Base-by-base conservation (phyloP, 2,888 invertebrate genomes). In the Drosophila borealis region DNA sequence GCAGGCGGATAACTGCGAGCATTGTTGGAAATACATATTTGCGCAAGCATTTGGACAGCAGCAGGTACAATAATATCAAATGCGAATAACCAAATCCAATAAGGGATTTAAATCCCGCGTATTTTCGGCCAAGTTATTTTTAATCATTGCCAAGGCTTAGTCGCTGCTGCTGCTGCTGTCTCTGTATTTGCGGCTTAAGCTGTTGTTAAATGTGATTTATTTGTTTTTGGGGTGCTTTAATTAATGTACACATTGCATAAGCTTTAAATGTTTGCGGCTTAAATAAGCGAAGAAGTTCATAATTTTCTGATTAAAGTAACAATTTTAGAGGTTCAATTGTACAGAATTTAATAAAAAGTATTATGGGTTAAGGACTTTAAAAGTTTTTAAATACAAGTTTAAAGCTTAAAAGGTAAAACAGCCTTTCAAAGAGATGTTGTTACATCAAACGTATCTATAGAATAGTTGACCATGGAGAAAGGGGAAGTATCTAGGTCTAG, bases 41-140 rank as follows among this genome's bases (percentile, higher is more conserved):
- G 33, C 13, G 3, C 33, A 44, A 34, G 21, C 54, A 42, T 42
- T 54, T 44, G 19, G 3, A 21, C 37, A 39, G 39, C 21, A 45
- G 34, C 29, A 29, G 29, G 17, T 17, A 51, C 25, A 45, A 17
- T 21, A 61, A 61, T 17, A 53, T 33, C 14, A 55, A 51, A 45
- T 44, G 37, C 17, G 19, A 14, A 55, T 9, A 54, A 34, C 54
- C 21, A 29, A 33, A 36, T 19, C 6, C 11, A 44, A 44, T 29
- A n/a, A 61, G 49, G 57, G 41, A 54, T 72, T 64, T 62, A 56
- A 72, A 61, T 57, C 56, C 67, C 57, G 57, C 21, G 29, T 29
- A 45, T 70, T 62, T 45, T 19, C 44, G 39, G 17, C 39, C 53
- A 72, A 61, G 60, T 44, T 72, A 72, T 72, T 72, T 71, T 72